Conservation (phyloP, 2,888 invertebrate species). For the Petrolisthes cinctipes region DNA sequence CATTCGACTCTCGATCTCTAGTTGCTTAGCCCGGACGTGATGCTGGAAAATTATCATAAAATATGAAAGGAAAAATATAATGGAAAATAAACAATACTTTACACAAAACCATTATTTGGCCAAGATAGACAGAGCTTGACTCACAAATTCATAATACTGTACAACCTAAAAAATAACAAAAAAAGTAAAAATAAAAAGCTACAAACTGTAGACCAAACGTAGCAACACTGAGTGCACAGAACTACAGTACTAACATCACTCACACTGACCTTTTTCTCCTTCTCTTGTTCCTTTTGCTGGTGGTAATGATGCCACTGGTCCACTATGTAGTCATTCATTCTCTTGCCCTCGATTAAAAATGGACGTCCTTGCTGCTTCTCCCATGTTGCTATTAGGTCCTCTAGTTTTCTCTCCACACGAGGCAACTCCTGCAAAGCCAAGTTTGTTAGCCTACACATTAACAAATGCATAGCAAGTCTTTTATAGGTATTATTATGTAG, state of each 20-base stretch:
- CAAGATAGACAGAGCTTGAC: no score
- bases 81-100: no score
- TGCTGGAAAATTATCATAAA: slow-evolving; percentile 32
- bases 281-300: neutral
- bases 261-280: slow-evolving; percentile 15
- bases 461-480: no score
- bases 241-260: no score
- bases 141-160: no score
- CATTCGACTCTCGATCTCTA: slow-evolving; percentile 41
- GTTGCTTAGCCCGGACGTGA: slow-evolving; percentile 18
- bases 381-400: slow-evolving; percentile 14
- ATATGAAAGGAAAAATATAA: neutral
- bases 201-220: no score
- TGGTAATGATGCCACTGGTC: slow-evolving; percentile 41
- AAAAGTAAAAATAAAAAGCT: no score
- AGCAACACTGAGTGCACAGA: no score
- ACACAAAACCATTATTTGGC: no score
- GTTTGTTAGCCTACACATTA: no score
- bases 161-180: no score
- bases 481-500: no score
- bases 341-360: slow-evolving; percentile 34
- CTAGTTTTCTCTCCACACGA: slow-evolving; percentile 38
- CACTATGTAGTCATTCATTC: slow-evolving; percentile 41
- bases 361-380: slow-evolving; percentile 31
- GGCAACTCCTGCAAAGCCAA: slow-evolving; percentile 32